phyloP scores from a whole-genome alignment of 2,113 vertebrate species.

The Cathartes aura region DNA sequence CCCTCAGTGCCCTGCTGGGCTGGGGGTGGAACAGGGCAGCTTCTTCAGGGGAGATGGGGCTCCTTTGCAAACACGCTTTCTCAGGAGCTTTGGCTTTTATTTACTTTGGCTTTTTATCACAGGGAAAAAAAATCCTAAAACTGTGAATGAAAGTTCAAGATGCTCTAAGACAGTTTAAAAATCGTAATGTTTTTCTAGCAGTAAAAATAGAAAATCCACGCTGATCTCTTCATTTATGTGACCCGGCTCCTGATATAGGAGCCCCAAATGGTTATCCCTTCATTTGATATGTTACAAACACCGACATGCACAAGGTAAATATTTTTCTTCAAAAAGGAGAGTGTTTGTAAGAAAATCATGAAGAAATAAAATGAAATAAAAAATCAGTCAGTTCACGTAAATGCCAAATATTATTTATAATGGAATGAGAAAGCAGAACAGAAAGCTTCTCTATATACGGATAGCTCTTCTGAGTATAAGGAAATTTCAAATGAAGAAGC shows the following conservation, averaged over 20 bases:
- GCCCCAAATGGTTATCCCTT: neutral
- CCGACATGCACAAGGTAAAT: neutral
- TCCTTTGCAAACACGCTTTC: neutral
- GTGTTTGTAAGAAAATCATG: neutral
- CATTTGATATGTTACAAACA: neutral
- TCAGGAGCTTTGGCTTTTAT: neutral
- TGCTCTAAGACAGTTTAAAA: neutral
- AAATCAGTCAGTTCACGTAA: neutral
- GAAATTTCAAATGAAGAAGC: neutral
- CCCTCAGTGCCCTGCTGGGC: fast-evolving
- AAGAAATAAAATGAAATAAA: neutral
- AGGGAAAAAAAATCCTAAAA: neutral
- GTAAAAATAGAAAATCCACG: neutral
- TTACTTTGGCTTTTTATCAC: neutral
- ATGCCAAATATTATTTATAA: neutral
- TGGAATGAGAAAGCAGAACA: neutral
- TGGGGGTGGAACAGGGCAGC: neutral
- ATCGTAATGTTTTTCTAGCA: neutral
- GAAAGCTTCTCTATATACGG: neutral
- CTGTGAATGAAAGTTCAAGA: neutral
- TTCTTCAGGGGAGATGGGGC: neutral
- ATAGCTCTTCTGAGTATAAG: neutral
- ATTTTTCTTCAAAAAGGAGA: neutral
- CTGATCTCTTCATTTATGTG: neutral
- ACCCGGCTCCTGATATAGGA: neutral